A percentile compares a stretch with the other conserved stretches of the same genome.
phyloP scores from a whole-genome alignment of 1,140 invertebrate genomes.

The Bombus picipes region DNA sequence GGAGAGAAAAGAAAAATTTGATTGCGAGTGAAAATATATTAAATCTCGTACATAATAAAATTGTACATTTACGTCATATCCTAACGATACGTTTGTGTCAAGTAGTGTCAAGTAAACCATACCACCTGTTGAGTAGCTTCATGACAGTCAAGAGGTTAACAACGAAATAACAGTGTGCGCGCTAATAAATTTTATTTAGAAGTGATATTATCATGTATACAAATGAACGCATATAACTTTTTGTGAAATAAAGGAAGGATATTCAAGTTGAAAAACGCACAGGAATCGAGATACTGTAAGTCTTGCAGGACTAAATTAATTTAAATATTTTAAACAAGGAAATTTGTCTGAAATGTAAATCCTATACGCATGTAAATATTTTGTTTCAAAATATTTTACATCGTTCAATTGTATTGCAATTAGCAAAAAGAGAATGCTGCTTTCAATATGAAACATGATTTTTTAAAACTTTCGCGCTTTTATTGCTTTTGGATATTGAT shows the following conservation, averaged over 20 bases:
- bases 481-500: background rate
- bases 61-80: too few relatives aligned
- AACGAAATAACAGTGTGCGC: background rate
- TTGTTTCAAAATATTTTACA: background rate
- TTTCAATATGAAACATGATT: background rate
- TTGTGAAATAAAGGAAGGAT: background rate
- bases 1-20: too few relatives aligned
- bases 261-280: background rate
- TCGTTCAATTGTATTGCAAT: background rate
- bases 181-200: background rate
- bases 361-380: background rate
- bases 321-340: background rate
- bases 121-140: background rate
- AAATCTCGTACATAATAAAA: too few relatives aligned
- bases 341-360: background rate
- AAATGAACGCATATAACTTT: background rate
- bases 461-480: background rate
- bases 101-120: too few relatives aligned
- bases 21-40: too few relatives aligned
- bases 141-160: conserved; percentile 15
- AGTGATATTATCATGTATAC: background rate
- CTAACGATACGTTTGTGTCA: too few relatives aligned
- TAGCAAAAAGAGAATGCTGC: too few relatives aligned
- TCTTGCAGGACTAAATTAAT: background rate
- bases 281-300: background rate